These are phyloP conservation scores for Watsonalla cultraria DNA, from an alignment of 2,888 invertebrate species.

Conservation along the genomic window DNA sequence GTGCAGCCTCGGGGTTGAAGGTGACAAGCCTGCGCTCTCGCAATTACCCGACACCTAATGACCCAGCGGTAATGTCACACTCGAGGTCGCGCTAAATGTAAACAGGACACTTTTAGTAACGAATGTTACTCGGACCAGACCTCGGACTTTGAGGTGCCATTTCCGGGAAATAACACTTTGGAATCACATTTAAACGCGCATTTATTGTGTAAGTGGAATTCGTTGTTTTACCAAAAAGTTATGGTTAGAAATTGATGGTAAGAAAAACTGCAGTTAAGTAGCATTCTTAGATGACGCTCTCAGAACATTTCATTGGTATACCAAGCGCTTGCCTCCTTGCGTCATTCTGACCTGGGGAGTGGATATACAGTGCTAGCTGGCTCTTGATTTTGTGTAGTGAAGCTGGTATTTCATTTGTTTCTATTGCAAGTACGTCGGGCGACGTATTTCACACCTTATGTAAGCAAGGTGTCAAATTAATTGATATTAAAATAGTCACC, in stretches of 20 bases:
- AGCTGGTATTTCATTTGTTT: no score
- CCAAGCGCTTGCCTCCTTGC: no score
- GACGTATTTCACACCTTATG: neutral
- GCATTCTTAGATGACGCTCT: no score
- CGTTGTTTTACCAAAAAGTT: neutral
- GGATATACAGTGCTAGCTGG: no score
- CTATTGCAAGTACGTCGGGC: no score
- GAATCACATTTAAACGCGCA: slow-evolving; percentile 16
- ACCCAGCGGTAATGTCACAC: slow-evolving; percentile 36
- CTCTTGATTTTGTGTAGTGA: no score
- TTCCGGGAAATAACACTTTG: slow-evolving; percentile 54
- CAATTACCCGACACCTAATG: slow-evolving; percentile 24
- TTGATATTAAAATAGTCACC: slow-evolving; percentile 7
- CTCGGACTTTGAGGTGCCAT: slow-evolving; percentile 29
- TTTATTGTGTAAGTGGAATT: slow-evolving; percentile 29
- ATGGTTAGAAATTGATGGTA: no score
- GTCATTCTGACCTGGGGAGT: no score
- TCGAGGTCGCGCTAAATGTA: slow-evolving; percentile 36
- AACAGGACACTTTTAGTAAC: slow-evolving; percentile 34
- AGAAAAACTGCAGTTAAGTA: no score
- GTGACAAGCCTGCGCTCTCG: slow-evolving; percentile 16
- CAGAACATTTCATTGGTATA: no score
- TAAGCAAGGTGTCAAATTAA: slow-evolving; percentile 20
- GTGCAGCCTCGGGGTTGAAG: slow-evolving; percentile 20
- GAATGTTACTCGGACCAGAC: slow-evolving; percentile 25